A percentile compares a stretch with the other conserved stretches of the same genome.
phyloP scores from a whole-genome alignment of 2,113 vertebrate species.

The Pao palembangensis region DNA sequence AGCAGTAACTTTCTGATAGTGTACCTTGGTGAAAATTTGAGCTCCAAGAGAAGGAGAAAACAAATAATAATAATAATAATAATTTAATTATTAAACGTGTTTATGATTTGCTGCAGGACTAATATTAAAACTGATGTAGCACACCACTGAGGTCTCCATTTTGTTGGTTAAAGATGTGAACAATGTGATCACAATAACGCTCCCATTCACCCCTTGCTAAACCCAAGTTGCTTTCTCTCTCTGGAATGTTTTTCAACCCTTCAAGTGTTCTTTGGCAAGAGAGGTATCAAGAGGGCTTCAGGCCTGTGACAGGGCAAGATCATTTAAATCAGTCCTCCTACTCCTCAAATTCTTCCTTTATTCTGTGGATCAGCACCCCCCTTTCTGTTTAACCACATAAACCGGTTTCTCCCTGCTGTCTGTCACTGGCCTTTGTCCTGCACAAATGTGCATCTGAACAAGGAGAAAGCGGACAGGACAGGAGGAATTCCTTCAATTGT shows the following conservation, averaged over 20 bases:
- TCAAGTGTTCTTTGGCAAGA: conserved; percentile 68
- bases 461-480: conserved; percentile 27
- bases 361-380: conserved; percentile 37
- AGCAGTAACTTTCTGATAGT: neutral
- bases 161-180: conserved; percentile 31
- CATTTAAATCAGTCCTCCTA: conserved; percentile 64
- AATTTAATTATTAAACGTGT: neutral
- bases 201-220: conserved; percentile 19
- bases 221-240: conserved; percentile 51
- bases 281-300: conserved; percentile 56
- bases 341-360: conserved; percentile 54
- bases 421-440: conserved; percentile 13
- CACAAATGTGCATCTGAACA: conserved; percentile 34
- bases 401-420: conserved; percentile 42
- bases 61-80: too few relatives aligned
- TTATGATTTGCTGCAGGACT: neutral
- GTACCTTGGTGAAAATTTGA: too few relatives aligned
- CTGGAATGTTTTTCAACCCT: conserved; percentile 73
- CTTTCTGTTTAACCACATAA: conserved; percentile 59
- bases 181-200: conserved; percentile 32
- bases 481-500: conserved; percentile 12
- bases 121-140: neutral
- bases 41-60: too few relatives aligned
- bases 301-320: conserved; percentile 55
- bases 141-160: conserved; percentile 25